Evolutionary conservation across 2,113 vertebrate genomes (phyloP), one percentile per base, ranked within the genome.

Genomic region (Casuarius casuarius): DNA sequence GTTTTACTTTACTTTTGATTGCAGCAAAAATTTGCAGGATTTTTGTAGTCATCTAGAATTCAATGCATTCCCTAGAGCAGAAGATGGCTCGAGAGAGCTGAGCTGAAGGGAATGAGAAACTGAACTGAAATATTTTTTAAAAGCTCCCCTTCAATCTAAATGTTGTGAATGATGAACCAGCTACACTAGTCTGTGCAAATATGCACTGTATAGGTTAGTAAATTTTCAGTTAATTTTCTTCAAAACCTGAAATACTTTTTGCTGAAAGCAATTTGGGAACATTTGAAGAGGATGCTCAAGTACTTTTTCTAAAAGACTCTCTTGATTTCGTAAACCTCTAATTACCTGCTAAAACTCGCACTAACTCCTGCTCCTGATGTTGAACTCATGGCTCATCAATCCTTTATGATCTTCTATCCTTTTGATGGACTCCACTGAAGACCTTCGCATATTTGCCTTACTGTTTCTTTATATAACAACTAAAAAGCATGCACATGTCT

Each of bases 351-450:
- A 46, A 46, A 15, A 46, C 46, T 46, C 17, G 46, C 46, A 46
- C 46, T 46, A 20, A 61, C 21, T 72, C 21, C 28, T 46, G 40
- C 46, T 79, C 23, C 35, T 79, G 29, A 44, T 84, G 10, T 29
- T 77, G 54, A 74, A 8, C 9, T 91, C 49, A 29, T n/a, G 61
- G 20, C 23, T 87, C 22, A 42, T 44, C 46, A 81, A 2, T 44
- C 2, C 0, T 73, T 84, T 78, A 5, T 42, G 18, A 28, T 4
- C 10, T 21, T 72, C 29, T n/a, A 8, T 2, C 6, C 23, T n/a
- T 65, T 74, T 0, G 0, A 61, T 11, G 6, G 8, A 7, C 12
- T 62, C 15, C 22, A 26, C n/a, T 75, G 14, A 44, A 1, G 5
- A 26, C 11, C 2, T 33, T 35, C 46, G 49, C 5, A 12, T 72